A percentile compares a stretch with the other conserved stretches of the same genome.
phyloP scores from a whole-genome alignment of 2,113 vertebrate genomes.

The Anarhynchus alexandrinus region DNA sequence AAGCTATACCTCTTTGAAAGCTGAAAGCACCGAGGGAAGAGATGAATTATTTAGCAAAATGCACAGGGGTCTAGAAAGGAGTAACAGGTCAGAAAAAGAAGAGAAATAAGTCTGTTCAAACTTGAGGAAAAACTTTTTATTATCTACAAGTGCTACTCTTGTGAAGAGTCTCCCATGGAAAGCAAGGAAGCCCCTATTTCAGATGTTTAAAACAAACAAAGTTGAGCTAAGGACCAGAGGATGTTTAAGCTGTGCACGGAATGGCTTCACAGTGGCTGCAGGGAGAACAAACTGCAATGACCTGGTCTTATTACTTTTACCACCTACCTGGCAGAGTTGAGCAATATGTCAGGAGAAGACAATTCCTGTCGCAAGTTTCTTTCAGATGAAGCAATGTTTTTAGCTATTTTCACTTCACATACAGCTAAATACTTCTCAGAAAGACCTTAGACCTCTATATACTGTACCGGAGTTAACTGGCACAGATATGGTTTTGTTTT shows the following conservation, averaged over 20 bases:
- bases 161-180: not conserved
- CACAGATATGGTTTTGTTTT: not conserved
- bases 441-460: not conserved
- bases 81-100: not conserved
- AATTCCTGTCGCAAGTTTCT: not conserved
- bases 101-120: not conserved
- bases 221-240: not conserved
- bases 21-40: not conserved
- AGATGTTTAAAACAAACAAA: not conserved
- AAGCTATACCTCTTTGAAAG: conserved; percentile 60
- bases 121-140: conserved; percentile 9
- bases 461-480: not conserved
- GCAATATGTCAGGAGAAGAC: not conserved
- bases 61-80: not conserved
- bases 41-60: conserved; percentile 37
- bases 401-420: not conserved
- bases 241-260: not conserved
- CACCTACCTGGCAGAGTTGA: not conserved
- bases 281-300: not conserved
- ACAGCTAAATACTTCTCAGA: not conserved
- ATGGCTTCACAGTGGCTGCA: not conserved
- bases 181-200: not conserved
- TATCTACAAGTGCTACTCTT: not conserved
- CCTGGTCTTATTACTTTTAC: not conserved
- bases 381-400: not conserved